These are phyloP conservation scores for Alloscopus bannaensis DNA, from an alignment of 2,888 invertebrate genomes.

Conservation along the genomic window DNA sequence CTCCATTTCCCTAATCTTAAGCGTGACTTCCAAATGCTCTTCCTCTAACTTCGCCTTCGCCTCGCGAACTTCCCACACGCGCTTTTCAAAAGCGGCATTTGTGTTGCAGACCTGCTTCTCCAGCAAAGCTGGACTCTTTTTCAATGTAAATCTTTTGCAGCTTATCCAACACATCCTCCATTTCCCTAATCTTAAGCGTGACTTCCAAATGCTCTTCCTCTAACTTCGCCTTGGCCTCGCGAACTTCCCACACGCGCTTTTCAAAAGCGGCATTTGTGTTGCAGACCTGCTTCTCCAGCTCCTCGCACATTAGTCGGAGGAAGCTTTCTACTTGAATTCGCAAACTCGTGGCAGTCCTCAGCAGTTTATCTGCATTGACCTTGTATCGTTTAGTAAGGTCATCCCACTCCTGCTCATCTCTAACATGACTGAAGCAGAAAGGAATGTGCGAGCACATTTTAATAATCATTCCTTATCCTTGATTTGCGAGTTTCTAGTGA, in stretches of 20 bases:
- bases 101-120: conserved; percentile 60
- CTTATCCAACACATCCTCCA: conserved; percentile 54
- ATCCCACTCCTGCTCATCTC: conserved; percentile 58
- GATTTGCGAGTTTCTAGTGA: background rate
- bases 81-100: conserved; percentile 59
- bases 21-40: conserved; percentile 51
- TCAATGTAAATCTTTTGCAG: conserved; percentile 52
- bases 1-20: conserved; percentile 63
- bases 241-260: conserved; percentile 34
- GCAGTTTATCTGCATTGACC: conserved; percentile 29
- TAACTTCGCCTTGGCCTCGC: conserved; percentile 44
- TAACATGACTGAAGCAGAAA: conserved; percentile 30
- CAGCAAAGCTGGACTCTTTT: conserved; percentile 52
- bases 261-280: conserved; percentile 63
- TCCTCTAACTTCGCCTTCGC: conserved; percentile 54
- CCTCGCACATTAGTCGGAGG: conserved; percentile 50
- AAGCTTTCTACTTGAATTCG: conserved; percentile 56
- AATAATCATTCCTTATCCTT: background rate
- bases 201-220: conserved; percentile 58
- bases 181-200: conserved; percentile 55
- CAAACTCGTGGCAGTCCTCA: conserved; percentile 21
- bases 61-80: conserved; percentile 31
- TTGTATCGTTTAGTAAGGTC: conserved; percentile 40
- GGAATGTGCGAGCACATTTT: too few species aligned
- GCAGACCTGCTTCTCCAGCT: conserved; percentile 57